Base-by-base conservation (phyloP, 2,888 invertebrate genomes). In the Xestia xanthographa region DNA sequence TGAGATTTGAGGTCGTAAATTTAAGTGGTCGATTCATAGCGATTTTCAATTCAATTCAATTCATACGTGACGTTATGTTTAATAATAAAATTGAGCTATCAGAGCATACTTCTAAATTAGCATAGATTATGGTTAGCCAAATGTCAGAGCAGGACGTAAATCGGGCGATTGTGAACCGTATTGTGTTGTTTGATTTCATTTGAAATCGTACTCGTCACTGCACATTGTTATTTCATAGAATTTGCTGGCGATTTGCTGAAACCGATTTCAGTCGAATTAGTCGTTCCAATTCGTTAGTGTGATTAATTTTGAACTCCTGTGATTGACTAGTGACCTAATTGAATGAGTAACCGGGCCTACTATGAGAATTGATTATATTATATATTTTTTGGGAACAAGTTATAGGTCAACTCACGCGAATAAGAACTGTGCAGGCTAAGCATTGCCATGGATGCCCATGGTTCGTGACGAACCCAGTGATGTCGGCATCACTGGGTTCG, bases 171-270 rank as follows among this genome's bases (percentile, higher is more conserved):
- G 22, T 5, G n/a, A 58, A 62, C 22, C 58, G 22, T 48, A 56
- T 65, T 75, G 58, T 73, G n/a, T 66, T 67, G 72, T 71, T 65
- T 56, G 17, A 71, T 65, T 68, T 71, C 34, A 69, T 74, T 68
- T 78, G 41, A 34, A 68, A 78, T 72, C 8, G 20, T 22, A 48
- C 43, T 63, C 50, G 29, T 74, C 71, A 69, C 20, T 66, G 38
- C 17, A 60, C 69, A 67, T 75, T 71, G 66, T 65, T 72, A 67
- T 78, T 84, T 74, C 58, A 74, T 77, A 67, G 56, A 86, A 74
- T 65, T 66, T 45, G n/a, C 26, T 58, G 5, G 41, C 38, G 29
- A 75, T 77, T 68, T 45, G 14, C 14, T 62, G 29, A 45, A 79
- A 74, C 63, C 3, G 6, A 48, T 66, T 68, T 71, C 8, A 60